phyloP scores from a whole-genome alignment of 2,888 invertebrate genomes.

The Ferrisia virgata region DNA sequence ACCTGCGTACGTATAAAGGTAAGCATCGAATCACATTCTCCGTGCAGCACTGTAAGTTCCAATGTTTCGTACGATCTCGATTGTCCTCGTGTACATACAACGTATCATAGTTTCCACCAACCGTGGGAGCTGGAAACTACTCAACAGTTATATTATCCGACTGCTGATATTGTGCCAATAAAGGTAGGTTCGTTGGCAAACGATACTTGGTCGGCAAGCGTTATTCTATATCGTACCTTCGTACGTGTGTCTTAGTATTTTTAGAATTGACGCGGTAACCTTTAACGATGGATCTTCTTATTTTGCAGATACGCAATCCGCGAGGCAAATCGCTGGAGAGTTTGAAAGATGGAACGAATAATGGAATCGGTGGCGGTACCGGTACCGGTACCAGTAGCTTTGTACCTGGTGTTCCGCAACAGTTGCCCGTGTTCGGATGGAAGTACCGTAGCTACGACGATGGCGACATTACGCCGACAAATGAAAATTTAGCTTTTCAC shows the following conservation, averaged over 20 bases:
- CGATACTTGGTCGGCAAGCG: too few relatives aligned
- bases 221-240: too few relatives aligned
- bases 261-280: background rate
- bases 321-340: constrained; percentile 83
- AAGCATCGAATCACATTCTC: constrained; percentile 48
- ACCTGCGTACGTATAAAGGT: constrained; percentile 46
- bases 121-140: constrained; percentile 67
- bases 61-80: constrained; percentile 48
- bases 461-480: constrained; percentile 85
- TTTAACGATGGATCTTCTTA: background rate
- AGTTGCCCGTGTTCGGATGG: constrained; percentile 48
- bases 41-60: constrained; percentile 48
- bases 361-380: too few relatives aligned
- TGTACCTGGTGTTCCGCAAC: constrained; percentile 48
- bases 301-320: constrained; percentile 66
- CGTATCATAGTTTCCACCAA: constrained; percentile 64
- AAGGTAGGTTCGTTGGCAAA: constrained; percentile 54
- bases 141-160: constrained; percentile 55
- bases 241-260: too few relatives aligned
- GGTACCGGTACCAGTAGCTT: constrained; percentile 54
- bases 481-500: constrained; percentile 60
- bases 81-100: constrained; percentile 55
- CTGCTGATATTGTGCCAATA: constrained; percentile 59
- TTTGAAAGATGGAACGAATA: constrained; percentile 66
- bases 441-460: constrained; percentile 72